Conservation (phyloP, 2,113 vertebrate species). For the Catharus minimus region DNA sequence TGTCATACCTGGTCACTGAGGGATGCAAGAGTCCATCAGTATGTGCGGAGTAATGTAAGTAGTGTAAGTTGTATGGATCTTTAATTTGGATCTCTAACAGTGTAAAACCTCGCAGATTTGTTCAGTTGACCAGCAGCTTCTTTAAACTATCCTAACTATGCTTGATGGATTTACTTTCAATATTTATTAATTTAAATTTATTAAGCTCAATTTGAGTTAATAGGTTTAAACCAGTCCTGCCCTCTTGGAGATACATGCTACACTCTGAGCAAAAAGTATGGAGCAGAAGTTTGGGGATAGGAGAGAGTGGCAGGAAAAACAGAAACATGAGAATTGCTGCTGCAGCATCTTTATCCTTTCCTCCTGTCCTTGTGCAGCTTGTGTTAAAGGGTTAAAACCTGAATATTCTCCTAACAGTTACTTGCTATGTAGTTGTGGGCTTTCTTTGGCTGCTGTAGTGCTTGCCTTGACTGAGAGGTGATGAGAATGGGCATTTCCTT, state of each 20-base stretch:
- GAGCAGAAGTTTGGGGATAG: neutral
- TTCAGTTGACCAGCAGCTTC: neutral
- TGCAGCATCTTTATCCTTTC: neutral
- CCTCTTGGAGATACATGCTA: no score
- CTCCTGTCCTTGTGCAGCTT: neutral
- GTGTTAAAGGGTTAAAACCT: neutral
- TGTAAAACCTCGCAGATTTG: neutral
- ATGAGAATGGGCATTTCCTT: neutral
- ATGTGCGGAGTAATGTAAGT: neutral
- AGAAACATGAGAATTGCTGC: neutral
- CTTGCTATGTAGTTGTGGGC: fast-evolving
- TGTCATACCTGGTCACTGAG: neutral
- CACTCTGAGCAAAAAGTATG: fast-evolving
- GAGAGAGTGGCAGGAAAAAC: neutral
- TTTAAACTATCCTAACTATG: neutral
- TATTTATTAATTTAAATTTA: neutral
- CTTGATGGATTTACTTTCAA: neutral
- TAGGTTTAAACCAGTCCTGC: neutral
- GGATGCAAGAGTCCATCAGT: neutral
- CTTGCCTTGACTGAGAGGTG: neutral
- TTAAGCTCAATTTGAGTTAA: neutral
- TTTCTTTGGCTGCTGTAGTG: neutral
- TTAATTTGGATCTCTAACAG: neutral
- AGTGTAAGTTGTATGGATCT: neutral
- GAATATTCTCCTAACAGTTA: neutral